These are phyloP conservation scores for Thymelicus acteon DNA, from an alignment of 2,888 invertebrate genomes.

Conservation along the genomic window DNA sequence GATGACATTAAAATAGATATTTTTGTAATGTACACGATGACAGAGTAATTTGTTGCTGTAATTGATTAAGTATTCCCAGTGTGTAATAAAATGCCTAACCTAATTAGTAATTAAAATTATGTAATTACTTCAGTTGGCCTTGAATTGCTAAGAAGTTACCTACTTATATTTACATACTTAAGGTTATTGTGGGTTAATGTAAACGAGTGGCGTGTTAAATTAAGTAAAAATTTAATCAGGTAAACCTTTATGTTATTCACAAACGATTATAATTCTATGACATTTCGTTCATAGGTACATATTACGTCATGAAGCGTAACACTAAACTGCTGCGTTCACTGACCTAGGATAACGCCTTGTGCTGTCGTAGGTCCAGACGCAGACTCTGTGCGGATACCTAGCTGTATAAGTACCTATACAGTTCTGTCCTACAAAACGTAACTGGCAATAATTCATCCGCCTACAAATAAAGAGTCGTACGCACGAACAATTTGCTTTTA, in stretches of 20 bases:
- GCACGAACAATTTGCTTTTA: constrained; percentile 4
- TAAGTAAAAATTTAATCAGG: neutral
- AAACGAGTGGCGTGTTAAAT: neutral
- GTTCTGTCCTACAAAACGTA: neutral
- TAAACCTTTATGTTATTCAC: neutral
- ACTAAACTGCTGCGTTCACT: constrained; percentile 11
- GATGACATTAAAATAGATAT: no score
- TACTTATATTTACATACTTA: neutral
- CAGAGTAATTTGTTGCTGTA: neutral
- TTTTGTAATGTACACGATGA: no score
- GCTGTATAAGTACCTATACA: neutral
- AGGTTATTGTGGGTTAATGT: neutral
- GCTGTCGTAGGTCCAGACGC: neutral
- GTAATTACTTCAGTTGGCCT: neutral
- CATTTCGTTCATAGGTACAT: neutral
- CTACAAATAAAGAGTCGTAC: neutral
- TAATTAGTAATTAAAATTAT: neutral
- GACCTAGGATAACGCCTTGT: constrained; percentile 27
- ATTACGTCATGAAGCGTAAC: neutral
- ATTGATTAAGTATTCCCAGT: neutral
- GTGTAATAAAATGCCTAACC: neutral
- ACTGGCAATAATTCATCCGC: neutral
- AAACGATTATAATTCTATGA: neutral
- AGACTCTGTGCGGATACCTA: neutral
- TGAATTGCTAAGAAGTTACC: neutral